Conservation (phyloP, 1,140 invertebrate genomes). For the Contarinia nasturtii region DNA sequence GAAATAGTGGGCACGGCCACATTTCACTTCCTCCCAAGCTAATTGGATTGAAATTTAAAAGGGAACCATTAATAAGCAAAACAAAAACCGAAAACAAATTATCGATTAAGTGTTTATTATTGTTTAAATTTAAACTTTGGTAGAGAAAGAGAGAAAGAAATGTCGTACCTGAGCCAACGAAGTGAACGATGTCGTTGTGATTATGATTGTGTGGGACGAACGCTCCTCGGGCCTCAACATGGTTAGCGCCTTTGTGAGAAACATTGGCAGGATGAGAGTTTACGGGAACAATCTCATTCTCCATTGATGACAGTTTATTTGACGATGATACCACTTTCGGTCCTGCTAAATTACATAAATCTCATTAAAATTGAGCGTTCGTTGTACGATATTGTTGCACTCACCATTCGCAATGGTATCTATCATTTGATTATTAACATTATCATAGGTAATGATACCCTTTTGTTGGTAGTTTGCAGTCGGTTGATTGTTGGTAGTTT, state of each 20-base stretch:
- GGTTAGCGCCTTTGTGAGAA: background rate
- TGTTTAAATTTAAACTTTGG: no score
- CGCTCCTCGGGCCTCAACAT: background rate
- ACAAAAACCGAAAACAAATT: no score
- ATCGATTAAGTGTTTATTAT: no score
- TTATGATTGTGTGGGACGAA: constrained; percentile 18
- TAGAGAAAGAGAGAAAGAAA: background rate
- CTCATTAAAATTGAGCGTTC: no score
- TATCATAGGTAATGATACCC: background rate
- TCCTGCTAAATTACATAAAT: no score
- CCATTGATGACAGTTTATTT: background rate
- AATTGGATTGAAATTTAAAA: no score
- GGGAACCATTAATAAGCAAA: no score
- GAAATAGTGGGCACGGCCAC: no score
- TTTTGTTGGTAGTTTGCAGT: background rate
- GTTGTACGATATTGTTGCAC: background rate
- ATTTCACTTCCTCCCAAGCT: no score
- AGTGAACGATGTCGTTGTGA: constrained; percentile 34
- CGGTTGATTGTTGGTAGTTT: background rate
- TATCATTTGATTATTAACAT: background rate
- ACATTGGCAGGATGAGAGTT: background rate
- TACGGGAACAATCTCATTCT: background rate
- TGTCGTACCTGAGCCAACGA: constrained; percentile 27
- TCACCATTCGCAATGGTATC: background rate
- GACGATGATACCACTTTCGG: background rate